These are phyloP conservation scores for Neoaliturus tenellus DNA, from an alignment of 2,888 invertebrate genomes.

Conservation along the genomic window DNA sequence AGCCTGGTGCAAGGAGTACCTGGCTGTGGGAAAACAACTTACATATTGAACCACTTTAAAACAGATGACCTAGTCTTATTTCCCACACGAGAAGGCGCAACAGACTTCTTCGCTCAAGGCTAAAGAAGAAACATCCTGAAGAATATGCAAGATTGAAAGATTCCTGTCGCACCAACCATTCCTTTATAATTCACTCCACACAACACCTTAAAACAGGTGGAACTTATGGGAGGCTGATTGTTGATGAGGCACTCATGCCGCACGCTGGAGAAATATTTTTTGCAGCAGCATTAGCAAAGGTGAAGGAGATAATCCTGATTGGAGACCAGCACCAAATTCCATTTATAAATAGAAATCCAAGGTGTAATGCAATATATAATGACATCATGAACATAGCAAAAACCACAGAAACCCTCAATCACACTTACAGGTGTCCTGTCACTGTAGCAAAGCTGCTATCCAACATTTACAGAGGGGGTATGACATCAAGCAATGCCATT, in stretches of 20 bases:
- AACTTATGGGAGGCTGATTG: neutral
- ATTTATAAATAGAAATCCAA: neutral
- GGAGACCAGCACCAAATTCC: constrained; percentile 19
- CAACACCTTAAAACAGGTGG: neutral
- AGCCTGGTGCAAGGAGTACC: constrained; percentile 18
- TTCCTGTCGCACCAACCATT: neutral
- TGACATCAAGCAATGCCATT: neutral
- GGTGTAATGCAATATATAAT: neutral
- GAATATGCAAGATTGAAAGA: neutral
- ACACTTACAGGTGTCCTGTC: neutral
- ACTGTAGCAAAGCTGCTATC: neutral
- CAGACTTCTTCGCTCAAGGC: neutral
- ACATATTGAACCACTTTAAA: neutral
- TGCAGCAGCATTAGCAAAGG: neutral
- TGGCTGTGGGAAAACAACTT: constrained; percentile 16
- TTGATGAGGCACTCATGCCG: constrained; percentile 27
- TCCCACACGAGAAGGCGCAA: neutral
- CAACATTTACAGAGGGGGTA: neutral
- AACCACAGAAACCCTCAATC: neutral
- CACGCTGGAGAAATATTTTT: constrained; percentile 18
- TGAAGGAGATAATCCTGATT: neutral
- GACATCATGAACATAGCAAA: neutral
- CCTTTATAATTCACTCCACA: neutral
- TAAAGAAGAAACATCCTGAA: too few relatives aligned
- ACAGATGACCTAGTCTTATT: neutral